Evolutionary conservation across 2,888 invertebrate species (phyloP).

Genomic region (Xanthorhoe spadicearia): DNA sequence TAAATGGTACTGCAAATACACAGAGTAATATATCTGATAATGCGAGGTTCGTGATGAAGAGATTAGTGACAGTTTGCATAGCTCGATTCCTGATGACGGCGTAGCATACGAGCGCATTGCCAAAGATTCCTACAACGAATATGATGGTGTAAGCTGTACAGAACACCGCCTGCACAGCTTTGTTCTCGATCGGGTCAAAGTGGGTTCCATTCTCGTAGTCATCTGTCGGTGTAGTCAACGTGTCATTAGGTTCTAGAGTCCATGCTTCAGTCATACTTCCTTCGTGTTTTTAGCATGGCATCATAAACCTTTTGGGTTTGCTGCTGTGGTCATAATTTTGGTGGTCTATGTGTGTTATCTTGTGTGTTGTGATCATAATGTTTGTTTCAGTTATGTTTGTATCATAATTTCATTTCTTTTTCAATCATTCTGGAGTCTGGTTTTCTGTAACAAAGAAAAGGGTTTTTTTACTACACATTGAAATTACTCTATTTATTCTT

Average conservation of each 20-base stretch:
- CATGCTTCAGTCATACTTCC: slow-evolving; percentile 75
- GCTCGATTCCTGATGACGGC: slow-evolving; percentile 93
- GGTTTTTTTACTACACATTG: too few relatives aligned
- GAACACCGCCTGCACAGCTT: slow-evolving; percentile 89
- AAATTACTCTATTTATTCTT: too few relatives aligned
- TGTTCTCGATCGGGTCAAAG: slow-evolving; percentile 86
- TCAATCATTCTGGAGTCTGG: slow-evolving; percentile 19
- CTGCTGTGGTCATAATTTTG: slow-evolving; percentile 58
- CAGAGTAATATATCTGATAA: slow-evolving; percentile 94
- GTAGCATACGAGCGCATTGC: slow-evolving; percentile 94
- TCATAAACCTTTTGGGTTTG: slow-evolving; percentile 71
- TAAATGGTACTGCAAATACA: slow-evolving; percentile 94
- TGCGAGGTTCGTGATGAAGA: slow-evolving; percentile 96
- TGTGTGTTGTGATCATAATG: slow-evolving; percentile 57
- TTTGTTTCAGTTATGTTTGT: slow-evolving; percentile 34
- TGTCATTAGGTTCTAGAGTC: slow-evolving; percentile 63
- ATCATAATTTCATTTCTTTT: slow-evolving; percentile 16
- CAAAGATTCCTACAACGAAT: slow-evolving; percentile 91
- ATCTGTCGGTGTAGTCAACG: slow-evolving; percentile 49
- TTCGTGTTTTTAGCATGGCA: slow-evolving; percentile 65
- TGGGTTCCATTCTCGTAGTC: slow-evolving; percentile 55
- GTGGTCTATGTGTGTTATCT: slow-evolving; percentile 45
- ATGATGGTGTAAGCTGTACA: slow-evolving; percentile 91
- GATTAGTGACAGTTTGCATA: slow-evolving; percentile 97
- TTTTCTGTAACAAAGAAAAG: slow-evolving; percentile 30